A percentile compares a stretch with the other conserved stretches of the same genome.
These are phyloP conservation scores for Chymomyza procnemis DNA, from an alignment of 2,888 invertebrate genomes.

Conservation along the genomic window DNA sequence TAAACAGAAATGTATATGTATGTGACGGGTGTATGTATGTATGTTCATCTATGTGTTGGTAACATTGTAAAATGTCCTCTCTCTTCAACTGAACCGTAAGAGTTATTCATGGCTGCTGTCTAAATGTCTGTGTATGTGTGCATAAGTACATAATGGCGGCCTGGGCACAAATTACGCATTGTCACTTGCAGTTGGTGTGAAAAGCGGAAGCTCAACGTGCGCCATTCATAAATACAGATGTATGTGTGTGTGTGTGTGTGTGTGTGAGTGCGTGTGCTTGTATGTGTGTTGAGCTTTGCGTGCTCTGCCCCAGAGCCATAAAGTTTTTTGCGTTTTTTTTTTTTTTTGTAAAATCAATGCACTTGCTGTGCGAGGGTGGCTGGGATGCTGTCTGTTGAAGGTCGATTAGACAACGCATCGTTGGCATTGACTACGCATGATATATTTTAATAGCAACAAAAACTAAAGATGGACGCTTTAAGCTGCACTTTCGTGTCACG, in stretches of 20 bases:
- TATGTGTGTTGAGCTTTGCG: neutral
- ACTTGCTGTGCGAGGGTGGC: constrained; percentile 18
- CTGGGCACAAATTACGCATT: constrained; percentile 2
- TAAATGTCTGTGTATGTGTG: neutral
- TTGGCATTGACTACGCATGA: neutral
- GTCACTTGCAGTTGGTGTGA: constrained; percentile 47
- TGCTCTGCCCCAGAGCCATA: constrained; percentile 13
- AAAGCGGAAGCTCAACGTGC: constrained; percentile 48
- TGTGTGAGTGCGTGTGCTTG: neutral
- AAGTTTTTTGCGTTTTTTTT: constrained; percentile 1
- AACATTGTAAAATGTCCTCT: neutral
- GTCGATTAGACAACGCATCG: neutral
- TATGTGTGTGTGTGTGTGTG: constrained; percentile 26
- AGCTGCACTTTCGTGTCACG: neutral
- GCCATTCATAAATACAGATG: constrained; percentile 60
- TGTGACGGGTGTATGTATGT: neutral
- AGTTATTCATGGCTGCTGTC: neutral
- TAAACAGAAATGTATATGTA: neutral
- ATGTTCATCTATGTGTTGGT: neutral
- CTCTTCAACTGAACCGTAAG: neutral
- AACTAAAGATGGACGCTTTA: neutral
- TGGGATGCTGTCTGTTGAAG: neutral
- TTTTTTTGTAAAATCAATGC: constrained; percentile 53
- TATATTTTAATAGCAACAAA: neutral
- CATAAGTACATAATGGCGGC: too few species aligned